Evolutionary conservation across 2,113 vertebrate species (phyloP).

Genomic region (Uropsilus gracilis): DNA sequence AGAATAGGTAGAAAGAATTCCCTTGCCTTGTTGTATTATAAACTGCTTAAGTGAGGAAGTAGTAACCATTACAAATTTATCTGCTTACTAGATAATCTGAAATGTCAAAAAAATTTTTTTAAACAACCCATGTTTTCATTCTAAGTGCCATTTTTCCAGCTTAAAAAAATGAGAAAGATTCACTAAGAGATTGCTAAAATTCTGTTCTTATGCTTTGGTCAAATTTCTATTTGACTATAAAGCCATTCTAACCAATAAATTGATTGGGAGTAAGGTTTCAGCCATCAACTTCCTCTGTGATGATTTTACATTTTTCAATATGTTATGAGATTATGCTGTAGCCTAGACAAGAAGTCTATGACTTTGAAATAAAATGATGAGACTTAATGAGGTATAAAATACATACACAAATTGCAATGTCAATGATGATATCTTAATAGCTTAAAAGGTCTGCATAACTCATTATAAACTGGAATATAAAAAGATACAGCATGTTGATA

Average conservation of each 20-base stretch:
- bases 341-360: conserved; percentile 30
- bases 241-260: neutral
- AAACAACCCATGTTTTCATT: neutral
- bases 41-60: neutral
- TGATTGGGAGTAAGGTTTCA: neutral
- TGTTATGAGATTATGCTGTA: conserved; percentile 41
- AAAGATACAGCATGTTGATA: conserved; percentile 18
- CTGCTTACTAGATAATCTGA: neutral
- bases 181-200: conserved; percentile 17
- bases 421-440: conserved; percentile 52
- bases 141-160: neutral
- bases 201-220: neutral
- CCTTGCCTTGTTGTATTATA: neutral
- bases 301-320: conserved; percentile 53
- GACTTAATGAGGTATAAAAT: conserved; percentile 62
- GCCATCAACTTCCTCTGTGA: neutral
- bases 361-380: conserved; percentile 6
- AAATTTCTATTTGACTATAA: neutral
- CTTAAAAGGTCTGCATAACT: neutral
- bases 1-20: neutral
- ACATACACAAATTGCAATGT: neutral
- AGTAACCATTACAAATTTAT: neutral
- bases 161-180: conserved; percentile 5
- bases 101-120: neutral
- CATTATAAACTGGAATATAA: conserved; percentile 44